These are phyloP conservation scores for Platanista minor DNA, from an alignment of 2,113 vertebrate species.

Conservation along the genomic window DNA sequence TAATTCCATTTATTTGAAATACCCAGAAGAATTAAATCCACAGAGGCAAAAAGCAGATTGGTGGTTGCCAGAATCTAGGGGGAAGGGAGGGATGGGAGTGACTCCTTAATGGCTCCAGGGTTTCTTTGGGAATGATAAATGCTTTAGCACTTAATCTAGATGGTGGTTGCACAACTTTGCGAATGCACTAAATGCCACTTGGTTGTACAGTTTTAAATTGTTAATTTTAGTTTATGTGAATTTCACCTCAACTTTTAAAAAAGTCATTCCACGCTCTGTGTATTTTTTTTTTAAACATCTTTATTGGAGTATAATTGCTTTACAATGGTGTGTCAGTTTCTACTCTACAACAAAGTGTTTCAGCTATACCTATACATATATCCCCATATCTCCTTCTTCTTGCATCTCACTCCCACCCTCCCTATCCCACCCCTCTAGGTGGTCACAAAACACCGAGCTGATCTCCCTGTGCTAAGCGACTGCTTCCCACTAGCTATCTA, in stretches of 20 bases:
- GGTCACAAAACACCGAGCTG: too few relatives aligned
- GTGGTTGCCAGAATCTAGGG: background rate
- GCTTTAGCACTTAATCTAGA: background rate
- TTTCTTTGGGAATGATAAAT: background rate
- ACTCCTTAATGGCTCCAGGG: background rate
- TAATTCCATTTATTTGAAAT: background rate
- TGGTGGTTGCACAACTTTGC: background rate
- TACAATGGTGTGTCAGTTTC: too few relatives aligned
- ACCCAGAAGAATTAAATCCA: background rate
- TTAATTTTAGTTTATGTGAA: background rate
- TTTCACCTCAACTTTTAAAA: background rate
- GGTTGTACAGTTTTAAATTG: background rate
- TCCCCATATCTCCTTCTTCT: too few relatives aligned
- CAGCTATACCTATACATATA: too few relatives aligned
- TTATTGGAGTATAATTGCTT: too few relatives aligned
- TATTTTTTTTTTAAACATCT: background rate
- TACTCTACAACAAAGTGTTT: too few relatives aligned
- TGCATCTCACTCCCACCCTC: too few relatives aligned
- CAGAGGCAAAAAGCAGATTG: background rate
- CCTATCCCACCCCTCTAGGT: too few relatives aligned
- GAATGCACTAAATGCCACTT: background rate
- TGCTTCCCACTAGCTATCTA: too few relatives aligned
- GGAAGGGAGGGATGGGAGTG: background rate
- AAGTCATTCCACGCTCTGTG: background rate
- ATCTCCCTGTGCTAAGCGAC: too few relatives aligned